Base-by-base conservation (phyloP, 2,113 vertebrate species). In the Notothenia coriiceps region DNA sequence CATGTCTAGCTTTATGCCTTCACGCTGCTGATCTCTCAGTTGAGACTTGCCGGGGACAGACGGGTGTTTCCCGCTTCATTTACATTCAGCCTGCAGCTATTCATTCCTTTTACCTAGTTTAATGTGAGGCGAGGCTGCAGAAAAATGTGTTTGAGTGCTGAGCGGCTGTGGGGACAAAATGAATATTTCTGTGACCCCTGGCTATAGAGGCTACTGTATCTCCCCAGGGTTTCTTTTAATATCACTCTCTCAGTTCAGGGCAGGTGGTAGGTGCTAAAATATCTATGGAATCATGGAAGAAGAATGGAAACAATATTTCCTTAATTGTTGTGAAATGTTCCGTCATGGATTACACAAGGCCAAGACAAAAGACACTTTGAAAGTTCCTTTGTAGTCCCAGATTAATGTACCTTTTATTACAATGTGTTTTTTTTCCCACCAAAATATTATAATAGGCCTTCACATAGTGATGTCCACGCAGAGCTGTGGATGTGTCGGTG, bases 71-170 rank as follows among this genome's bases (percentile, higher is more conserved):
- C 86, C 57, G 57, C 84, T 6, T 67, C 82, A 18, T 75, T 81
- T 82, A 74, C 83, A 68, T 51, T 84, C 81, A 79, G 22, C 7
- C 91, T 86, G 86, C 77, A 88, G 87, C 86, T 86, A 88, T 74
- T 92, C 93, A 91, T 92, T 92, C 88, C 79, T 88, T 70, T 44
- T 7, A 50, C 69, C 73, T 83, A 35, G 12, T 83, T 90, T 84
- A 77, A 85, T 87, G 79, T 33, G 77, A 82, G 85, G 84, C 50
- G 80, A 82, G 88, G 85, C 85, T 15, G 70, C 77, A 80, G 50
- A 83, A 72, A 84, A 74, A 81, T 82, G 80, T 46, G 35, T 56
- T 50, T 50, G 55, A 64, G 52, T 22, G 57, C 54, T 18, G 62
- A 77, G 73, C 4, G 40, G 46, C 61, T 49, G 70, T 43, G 44